These are phyloP conservation scores for Zelostemma sp. DNA, from an alignment of 1,140 invertebrate species.

Conservation along the genomic window DNA sequence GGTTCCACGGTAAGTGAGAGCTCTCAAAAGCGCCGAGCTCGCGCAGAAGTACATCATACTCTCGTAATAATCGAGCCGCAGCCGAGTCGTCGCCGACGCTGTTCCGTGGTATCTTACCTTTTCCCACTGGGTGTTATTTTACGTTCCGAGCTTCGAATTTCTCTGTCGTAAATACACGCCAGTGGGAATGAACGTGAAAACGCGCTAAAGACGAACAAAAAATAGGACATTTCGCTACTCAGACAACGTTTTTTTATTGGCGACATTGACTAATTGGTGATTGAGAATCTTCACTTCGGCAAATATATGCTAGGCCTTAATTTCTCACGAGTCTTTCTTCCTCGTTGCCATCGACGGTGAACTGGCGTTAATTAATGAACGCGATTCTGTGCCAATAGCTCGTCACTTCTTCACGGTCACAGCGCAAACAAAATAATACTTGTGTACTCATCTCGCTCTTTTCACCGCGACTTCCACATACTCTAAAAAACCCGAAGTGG, in stretches of 20 bases:
- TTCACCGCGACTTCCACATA: no score
- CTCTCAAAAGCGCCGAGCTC: conserved; percentile 52
- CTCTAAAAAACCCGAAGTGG: no score
- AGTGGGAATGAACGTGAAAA: conserved; percentile 7
- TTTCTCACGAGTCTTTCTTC: background rate
- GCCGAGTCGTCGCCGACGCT: conserved; percentile 16
- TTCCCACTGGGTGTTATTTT: conserved; percentile 23
- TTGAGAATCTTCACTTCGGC: background rate
- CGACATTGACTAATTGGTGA: background rate
- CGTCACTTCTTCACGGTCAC: background rate
- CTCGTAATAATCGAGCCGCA: conserved; percentile 57
- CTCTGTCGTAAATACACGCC: conserved; percentile 17
- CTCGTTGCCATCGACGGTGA: background rate
- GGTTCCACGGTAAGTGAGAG: conserved; percentile 60
- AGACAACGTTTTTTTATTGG: no score
- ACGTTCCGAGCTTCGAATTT: conserved; percentile 14
- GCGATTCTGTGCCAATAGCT: background rate
- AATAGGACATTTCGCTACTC: no score
- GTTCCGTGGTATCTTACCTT: conserved; percentile 26
- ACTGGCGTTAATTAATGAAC: conserved; percentile 1
- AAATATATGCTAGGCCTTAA: background rate
- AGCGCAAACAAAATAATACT: background rate
- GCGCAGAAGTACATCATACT: conserved; percentile 43
- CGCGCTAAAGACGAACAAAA: no score
- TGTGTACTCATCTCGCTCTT: background rate